Evolutionary conservation across 2,797 vertebrate genomes (phyloP), one percentile per base, ranked within the genome.

Genomic region (Selene dorsalis): DNA sequence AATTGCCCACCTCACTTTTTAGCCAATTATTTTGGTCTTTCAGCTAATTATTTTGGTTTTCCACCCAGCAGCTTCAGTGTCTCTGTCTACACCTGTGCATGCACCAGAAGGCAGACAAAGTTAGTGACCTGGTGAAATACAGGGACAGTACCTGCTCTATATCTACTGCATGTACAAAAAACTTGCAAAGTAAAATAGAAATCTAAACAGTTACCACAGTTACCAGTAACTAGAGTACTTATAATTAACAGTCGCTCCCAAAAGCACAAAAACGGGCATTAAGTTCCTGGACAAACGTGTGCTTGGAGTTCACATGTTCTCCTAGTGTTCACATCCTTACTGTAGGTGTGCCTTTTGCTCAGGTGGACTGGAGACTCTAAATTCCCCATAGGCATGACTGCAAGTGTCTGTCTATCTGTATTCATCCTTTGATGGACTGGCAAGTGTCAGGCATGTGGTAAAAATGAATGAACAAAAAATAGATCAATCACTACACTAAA

Each of bases 361-460:
- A 80, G 62, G 58, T 85, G 26, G 80, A 64, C 81, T 18, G 43
- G 47, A 89, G 75, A 30, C 85, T 89, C 82, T 80, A 84, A 86
- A 88, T 87, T 91, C 79, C 82, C 63, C 82, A 85, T 85, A 72
- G 67, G 75, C 79, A 66, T 84, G 77, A 79, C 28, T 70, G 30
- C 20, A 73, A 69, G 66, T 61, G 52, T 11, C 30, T 62, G 50
- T 73, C 73, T 78, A 14, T 87, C 76, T 76, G 66, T 69, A 63
- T 43, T 73, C 28, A 45, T 71, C 48, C 69, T 41, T 65, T 28
- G 48, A 66, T 26, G 68, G 45, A 57, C 35, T 41, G 69, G 69
- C 10, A 47, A 69, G 32, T 30, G 56, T 69, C 20, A 66, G 58
- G 64, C 61, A 35, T 45, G 30, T 38, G 26, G 30, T 22, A 24